These are phyloP conservation scores for Eonycteris spelaea DNA, from an alignment of 2,113 vertebrate genomes.

Conservation along the genomic window DNA sequence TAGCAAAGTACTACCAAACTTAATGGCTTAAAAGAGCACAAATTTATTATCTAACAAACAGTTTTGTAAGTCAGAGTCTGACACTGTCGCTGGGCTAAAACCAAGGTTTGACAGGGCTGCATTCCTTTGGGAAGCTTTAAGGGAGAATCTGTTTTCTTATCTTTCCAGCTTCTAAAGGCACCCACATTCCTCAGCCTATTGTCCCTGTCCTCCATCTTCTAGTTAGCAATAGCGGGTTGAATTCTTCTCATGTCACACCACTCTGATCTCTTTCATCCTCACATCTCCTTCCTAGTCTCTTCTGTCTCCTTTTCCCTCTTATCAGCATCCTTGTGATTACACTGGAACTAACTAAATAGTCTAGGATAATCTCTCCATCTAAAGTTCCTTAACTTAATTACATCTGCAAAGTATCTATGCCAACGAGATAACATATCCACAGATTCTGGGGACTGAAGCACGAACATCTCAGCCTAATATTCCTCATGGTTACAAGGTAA, in stretches of 20 bases:
- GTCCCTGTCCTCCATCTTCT: neutral
- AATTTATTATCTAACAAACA: too few relatives aligned
- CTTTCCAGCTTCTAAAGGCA: neutral
- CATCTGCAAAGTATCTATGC: neutral
- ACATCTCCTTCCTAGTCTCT: neutral
- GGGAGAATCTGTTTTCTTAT: rapidly evolving
- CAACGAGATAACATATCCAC: neutral
- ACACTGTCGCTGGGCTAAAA: neutral
- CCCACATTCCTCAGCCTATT: neutral
- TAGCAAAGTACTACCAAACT: neutral
- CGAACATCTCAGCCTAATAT: neutral
- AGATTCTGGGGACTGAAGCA: rapidly evolving
- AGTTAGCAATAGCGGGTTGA: neutral
- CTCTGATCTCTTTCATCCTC: neutral
- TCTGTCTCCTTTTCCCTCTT: neutral
- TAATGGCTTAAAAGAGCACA: neutral
- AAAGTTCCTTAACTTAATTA: too few relatives aligned
- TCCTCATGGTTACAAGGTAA: neutral
- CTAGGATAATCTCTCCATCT: neutral
- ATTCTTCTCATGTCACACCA: neutral
- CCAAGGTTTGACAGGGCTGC: neutral
- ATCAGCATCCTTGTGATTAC: neutral
- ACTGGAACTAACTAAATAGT: too few relatives aligned
- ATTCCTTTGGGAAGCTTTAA: neutral
- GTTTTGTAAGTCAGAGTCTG: neutral